Conservation (phyloP, 2,888 invertebrate species). For the Acronicta aceris region DNA sequence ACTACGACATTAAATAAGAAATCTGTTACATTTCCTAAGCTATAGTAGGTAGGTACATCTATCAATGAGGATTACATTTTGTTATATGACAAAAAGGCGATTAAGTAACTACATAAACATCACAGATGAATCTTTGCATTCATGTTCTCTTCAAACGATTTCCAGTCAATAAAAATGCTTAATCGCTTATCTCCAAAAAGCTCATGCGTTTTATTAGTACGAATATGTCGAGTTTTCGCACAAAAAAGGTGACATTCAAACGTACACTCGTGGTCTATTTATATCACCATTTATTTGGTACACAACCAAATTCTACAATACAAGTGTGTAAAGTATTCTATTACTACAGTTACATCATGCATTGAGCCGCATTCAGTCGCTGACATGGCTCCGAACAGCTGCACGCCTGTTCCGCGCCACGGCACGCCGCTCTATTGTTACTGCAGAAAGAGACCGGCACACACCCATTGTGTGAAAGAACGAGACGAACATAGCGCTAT, state of each 20-base stretch:
- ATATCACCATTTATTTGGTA: conserved; percentile 62
- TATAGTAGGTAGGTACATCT: neutral
- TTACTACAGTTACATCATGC: conserved; percentile 81
- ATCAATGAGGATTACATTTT: conserved; percentile 29
- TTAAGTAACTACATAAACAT: conserved; percentile 35
- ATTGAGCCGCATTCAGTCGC: conserved; percentile 72
- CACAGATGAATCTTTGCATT: conserved; percentile 17
- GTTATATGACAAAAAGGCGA: conserved; percentile 21
- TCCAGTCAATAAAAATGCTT: conserved; percentile 39
- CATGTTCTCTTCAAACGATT: conserved; percentile 16
- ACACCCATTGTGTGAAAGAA: conserved; percentile 59
- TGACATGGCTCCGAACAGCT: conserved; percentile 82
- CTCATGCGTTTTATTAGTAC: conserved; percentile 42
- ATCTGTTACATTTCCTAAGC: too few species aligned
- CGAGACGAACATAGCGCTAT: conserved; percentile 60
- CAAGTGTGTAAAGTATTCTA: conserved; percentile 68
- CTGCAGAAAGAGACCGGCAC: conserved; percentile 66
- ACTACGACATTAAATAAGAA: too few species aligned
- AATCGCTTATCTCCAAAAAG: conserved; percentile 38
- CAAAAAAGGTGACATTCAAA: conserved; percentile 56
- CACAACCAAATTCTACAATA: conserved; percentile 61
- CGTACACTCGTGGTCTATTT: conserved; percentile 58
- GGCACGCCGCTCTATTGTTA: conserved; percentile 69
- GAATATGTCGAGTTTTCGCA: conserved; percentile 36
- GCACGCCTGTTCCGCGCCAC: conserved; percentile 75